These are phyloP conservation scores for Anoplopoma fimbria DNA, from an alignment of 2,113 vertebrate genomes.

Conservation along the genomic window DNA sequence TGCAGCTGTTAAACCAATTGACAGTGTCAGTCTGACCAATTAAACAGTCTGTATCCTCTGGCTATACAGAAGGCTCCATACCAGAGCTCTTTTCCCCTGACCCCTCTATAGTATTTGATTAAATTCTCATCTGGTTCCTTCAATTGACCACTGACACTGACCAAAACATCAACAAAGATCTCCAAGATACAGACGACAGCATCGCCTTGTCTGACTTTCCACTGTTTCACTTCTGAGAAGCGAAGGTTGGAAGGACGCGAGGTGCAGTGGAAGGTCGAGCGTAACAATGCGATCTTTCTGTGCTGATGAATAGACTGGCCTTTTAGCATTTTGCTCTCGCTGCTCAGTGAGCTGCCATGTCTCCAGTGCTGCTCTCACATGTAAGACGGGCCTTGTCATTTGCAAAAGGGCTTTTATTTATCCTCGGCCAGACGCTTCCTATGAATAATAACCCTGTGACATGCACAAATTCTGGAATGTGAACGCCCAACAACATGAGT, in stretches of 20 bases:
- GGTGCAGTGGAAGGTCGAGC: constrained; percentile 40
- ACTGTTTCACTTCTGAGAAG: constrained; percentile 53
- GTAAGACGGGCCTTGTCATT: constrained; percentile 48
- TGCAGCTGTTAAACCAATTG: neutral
- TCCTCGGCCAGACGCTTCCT: constrained; percentile 8
- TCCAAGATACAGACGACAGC: constrained; percentile 48
- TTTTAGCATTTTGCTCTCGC: constrained; percentile 13
- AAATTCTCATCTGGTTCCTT: constrained; percentile 3
- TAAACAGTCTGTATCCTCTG: constrained; percentile 31
- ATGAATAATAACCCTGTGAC: constrained; percentile 38
- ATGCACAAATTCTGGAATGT: constrained; percentile 33
- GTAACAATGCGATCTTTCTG: constrained; percentile 74
- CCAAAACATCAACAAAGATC: constrained; percentile 52
- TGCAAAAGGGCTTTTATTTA: constrained; percentile 43
- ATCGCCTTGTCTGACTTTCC: constrained; percentile 1
- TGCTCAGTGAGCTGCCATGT: constrained; percentile 45
- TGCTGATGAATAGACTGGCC: constrained; percentile 59
- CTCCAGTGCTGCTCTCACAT: constrained; percentile 41
- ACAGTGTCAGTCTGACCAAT: constrained; percentile 38
- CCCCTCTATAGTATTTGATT: constrained; percentile 20
- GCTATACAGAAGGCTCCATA: constrained; percentile 21
- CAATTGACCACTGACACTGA: constrained; percentile 23
- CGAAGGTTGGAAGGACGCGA: constrained; percentile 19
- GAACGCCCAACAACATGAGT: constrained; percentile 8
- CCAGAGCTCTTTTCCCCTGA: constrained; percentile 27